Evolutionary conservation across 2,797 vertebrate genomes (phyloP).

Genomic region (Diplodus puntazzo): DNA sequence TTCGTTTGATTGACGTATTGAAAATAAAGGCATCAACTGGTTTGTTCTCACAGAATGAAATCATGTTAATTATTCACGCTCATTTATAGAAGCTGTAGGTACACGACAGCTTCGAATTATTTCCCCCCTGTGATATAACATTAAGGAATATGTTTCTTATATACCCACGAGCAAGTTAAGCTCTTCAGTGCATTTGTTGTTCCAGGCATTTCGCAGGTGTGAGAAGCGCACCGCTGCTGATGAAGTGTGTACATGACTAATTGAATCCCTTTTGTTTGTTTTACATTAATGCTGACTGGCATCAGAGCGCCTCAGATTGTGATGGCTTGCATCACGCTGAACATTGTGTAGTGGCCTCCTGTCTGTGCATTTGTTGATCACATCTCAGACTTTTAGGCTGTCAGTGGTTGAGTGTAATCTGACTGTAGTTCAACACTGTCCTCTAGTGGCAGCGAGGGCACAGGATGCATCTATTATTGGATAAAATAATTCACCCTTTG

Average conservation of each 20-base stretch:
- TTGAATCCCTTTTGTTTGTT: background rate
- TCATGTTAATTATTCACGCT: background rate
- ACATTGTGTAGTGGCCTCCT: background rate
- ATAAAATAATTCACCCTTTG: background rate
- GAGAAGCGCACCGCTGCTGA: background rate
- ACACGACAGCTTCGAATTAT: background rate
- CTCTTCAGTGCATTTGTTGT: background rate
- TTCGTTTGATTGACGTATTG: conserved; percentile 52
- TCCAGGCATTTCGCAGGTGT: background rate
- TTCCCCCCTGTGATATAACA: too few species aligned
- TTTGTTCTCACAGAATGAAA: background rate
- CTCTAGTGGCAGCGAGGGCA: conserved; percentile 50
- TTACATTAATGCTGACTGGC: background rate
- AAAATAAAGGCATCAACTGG: background rate
- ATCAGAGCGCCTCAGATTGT: background rate
- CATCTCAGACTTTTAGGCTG: background rate
- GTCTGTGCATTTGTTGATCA: background rate
- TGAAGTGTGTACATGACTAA: background rate
- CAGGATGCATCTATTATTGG: background rate
- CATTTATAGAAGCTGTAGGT: background rate
- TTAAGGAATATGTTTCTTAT: background rate
- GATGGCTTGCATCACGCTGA: background rate
- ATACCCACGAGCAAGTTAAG: background rate
- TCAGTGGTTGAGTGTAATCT: background rate
- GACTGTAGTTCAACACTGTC: conserved; percentile 41